Conservation (phyloP, 2,888 invertebrate genomes). For the Philereme vetulata region DNA sequence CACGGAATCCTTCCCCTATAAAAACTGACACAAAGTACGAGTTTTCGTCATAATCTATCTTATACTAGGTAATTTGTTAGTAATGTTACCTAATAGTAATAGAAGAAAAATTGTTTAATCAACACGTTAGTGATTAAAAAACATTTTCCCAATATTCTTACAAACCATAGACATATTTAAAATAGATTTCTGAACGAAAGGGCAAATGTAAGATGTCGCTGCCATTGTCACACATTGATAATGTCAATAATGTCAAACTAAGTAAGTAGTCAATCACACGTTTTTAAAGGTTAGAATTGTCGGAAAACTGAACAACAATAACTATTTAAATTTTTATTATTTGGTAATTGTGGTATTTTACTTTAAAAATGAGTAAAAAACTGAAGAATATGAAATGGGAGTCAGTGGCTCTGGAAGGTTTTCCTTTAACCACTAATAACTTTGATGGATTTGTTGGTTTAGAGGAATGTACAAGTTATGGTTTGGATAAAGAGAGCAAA, state of each 20-base stretch:
- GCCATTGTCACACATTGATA: background rate
- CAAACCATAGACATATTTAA: background rate
- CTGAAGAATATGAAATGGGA: constrained; percentile 83
- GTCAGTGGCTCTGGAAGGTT: constrained; percentile 86
- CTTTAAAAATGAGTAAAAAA: constrained; percentile 65
- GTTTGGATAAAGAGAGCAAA: constrained; percentile 73
- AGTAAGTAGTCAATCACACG: background rate
- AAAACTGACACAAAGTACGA: no score
- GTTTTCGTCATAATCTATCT: no score
- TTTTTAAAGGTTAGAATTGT: background rate
- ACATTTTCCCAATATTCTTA: background rate
- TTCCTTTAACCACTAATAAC: constrained; percentile 63
- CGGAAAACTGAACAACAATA: background rate
- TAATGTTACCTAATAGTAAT: no score
- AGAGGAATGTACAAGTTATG: constrained; percentile 90
- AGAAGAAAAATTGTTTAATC: no score
- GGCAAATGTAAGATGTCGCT: background rate
- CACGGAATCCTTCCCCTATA: no score
- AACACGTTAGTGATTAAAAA: background rate
- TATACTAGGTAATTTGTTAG: no score
- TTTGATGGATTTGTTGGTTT: constrained; percentile 89
- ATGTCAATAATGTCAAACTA: constrained; percentile 2
- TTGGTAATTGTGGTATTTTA: background rate
- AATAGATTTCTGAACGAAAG: background rate
- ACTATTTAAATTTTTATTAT: background rate